phyloP scores from a whole-genome alignment of 2,888 invertebrate species.

The Graphium colonna region DNA sequence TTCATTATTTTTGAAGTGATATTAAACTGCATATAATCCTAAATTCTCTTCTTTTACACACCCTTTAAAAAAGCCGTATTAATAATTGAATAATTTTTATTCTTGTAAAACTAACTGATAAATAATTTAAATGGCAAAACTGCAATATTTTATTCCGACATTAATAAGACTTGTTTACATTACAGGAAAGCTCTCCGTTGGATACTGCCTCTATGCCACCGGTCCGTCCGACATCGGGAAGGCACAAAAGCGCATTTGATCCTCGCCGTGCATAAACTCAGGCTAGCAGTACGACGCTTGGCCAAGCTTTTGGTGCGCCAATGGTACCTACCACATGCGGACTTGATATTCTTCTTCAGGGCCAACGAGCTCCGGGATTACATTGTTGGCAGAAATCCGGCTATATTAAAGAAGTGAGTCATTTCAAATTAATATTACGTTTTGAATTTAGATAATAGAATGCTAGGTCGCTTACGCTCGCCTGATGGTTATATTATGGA shows the following conservation, averaged over 20 bases:
- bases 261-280: constrained; percentile 76
- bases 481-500: no score
- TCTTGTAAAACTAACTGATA: no score
- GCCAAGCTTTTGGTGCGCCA: constrained; percentile 79
- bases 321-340: constrained; percentile 82
- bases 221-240: constrained; percentile 83
- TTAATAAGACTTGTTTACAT: constrained; percentile 14
- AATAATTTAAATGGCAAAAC: no score
- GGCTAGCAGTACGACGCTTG: constrained; percentile 79
- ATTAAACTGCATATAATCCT: no score
- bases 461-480: no score
- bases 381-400: constrained; percentile 73
- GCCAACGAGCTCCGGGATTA: constrained; percentile 82
- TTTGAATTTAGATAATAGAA: no score
- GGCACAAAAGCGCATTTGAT: constrained; percentile 82
- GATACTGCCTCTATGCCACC: constrained; percentile 81
- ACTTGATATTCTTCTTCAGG: constrained; percentile 85
- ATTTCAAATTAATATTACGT: no score
- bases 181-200: constrained; percentile 79
- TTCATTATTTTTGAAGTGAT: no score
- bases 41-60: no score
- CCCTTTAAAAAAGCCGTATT: no score
- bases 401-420: constrained; percentile 82
- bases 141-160: no score
- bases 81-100: no score